A percentile compares a stretch with the other conserved stretches of the same genome.
These are phyloP conservation scores for Dichetophora obliterata DNA, from an alignment of 2,888 invertebrate species.

Conservation along the genomic window DNA sequence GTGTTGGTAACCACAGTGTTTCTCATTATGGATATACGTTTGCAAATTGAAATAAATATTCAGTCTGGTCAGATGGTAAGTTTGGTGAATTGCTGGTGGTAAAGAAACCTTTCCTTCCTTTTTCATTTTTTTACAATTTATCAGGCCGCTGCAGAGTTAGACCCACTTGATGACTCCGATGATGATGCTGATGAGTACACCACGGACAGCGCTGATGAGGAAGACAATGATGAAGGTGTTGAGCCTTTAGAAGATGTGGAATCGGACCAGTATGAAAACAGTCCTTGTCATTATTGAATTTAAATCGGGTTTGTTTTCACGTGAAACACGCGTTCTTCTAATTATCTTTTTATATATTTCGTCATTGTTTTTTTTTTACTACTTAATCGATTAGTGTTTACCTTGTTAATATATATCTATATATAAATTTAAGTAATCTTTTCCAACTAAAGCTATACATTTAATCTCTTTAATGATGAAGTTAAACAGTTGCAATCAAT, in stretches of 20 bases:
- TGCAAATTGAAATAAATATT: conserved; percentile 78
- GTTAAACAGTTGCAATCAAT: no score
- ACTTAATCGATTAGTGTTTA: not conserved
- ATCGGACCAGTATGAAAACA: conserved; percentile 40
- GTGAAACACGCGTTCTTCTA: no score
- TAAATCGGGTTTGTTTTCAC: conserved; percentile 8
- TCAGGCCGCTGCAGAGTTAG: conserved; percentile 64
- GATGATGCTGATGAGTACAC: conserved; percentile 55
- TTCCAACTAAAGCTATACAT: not conserved
- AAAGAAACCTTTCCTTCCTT: conserved; percentile 21
- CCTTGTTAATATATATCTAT: not conserved
- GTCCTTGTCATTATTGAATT: conserved; percentile 38
- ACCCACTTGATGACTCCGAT: conserved; percentile 55
- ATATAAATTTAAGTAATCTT: conserved; percentile 24
- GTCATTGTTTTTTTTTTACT: not conserved
- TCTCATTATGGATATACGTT: conserved; percentile 76
- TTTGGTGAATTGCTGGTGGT: not conserved
- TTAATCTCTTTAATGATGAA: no score
- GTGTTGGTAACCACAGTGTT: conserved; percentile 77
- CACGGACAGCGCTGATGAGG: conserved; percentile 56
- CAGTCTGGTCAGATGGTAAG: conserved; percentile 70
- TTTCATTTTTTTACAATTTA: not conserved
- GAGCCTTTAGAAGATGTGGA: conserved; percentile 45
- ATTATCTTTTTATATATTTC: not conserved
- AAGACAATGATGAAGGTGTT: conserved; percentile 50